Evolutionary conservation across 2,797 vertebrate genomes (phyloP).

Genomic region (Cheirogaleus major): DNA sequence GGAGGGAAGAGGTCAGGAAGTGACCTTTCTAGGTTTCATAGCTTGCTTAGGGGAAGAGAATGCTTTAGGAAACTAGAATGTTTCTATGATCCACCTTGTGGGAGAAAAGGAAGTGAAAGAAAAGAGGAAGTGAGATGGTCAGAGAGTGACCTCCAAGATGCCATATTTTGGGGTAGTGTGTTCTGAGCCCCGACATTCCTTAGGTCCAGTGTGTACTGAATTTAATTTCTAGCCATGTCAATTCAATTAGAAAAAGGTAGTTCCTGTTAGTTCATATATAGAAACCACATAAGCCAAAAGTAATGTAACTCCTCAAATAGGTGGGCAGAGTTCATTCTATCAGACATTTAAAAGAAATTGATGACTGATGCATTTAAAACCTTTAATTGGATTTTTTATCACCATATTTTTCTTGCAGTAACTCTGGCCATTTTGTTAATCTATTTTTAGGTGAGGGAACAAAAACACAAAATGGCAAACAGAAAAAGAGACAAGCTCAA

Average conservation of each 20-base stretch:
- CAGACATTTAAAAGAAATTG: neutral
- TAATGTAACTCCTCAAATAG: neutral
- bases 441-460: slow-evolving; percentile 10
- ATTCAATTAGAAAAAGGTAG: neutral
- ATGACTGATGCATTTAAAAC: neutral
- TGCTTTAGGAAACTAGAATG: neutral
- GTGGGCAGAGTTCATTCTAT: neutral
- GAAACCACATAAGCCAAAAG: slow-evolving; percentile 15
- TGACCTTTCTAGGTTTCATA: neutral
- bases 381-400: neutral
- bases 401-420: neutral
- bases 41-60: neutral
- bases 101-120: neutral
- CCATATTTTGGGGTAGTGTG: accelerated
- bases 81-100: neutral
- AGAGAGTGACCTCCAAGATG: neutral
- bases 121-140: neutral
- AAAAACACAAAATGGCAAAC: neutral
- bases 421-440: neutral
- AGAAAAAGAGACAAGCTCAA: neutral
- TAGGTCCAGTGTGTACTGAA: neutral
- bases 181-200: neutral
- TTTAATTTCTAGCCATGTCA: neutral
- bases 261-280: neutral
- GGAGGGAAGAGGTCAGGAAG: neutral